Percentiles rank a stretch among this genome's conserved stretches.
Conservation (phyloP, 1,140 invertebrate species). For the Chlorops oryzae region DNA sequence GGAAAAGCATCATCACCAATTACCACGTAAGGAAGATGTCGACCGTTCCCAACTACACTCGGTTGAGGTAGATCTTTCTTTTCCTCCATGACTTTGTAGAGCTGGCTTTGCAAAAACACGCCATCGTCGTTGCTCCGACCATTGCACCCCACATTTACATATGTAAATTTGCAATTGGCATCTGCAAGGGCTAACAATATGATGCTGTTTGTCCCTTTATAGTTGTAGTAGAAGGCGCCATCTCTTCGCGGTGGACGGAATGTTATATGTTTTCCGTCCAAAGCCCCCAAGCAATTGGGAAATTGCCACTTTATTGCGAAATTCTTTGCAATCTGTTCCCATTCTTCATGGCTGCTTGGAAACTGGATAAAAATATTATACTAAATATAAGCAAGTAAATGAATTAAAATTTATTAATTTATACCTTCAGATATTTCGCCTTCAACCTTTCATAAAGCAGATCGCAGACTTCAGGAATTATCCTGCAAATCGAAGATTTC, state of each 20-base stretch:
- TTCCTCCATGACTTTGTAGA: slow-evolving; percentile 45
- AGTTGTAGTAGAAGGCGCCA: slow-evolving; percentile 49
- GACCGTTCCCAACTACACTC: slow-evolving; percentile 51
- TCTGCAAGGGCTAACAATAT: slow-evolving; percentile 49
- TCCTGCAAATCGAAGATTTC: no score
- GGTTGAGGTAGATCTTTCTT: not conserved
- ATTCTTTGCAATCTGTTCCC: slow-evolving; percentile 2
- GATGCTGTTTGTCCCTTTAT: slow-evolving; percentile 47
- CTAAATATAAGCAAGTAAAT: no score
- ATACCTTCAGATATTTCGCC: no score
- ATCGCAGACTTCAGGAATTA: no score
- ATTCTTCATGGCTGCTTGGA: not conserved
- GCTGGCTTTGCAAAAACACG: slow-evolving; percentile 28
- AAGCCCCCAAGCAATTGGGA: slow-evolving; percentile 18
- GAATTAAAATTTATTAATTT: no score
- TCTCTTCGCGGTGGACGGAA: slow-evolving; percentile 22
- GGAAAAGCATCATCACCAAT: slow-evolving; percentile 52
- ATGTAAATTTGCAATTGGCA: slow-evolving; percentile 46
- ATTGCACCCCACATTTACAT: slow-evolving; percentile 45
- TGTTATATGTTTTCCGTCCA: slow-evolving; percentile 37
- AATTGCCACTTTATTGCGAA: slow-evolving; percentile 3
- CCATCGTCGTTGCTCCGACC: slow-evolving; percentile 46
- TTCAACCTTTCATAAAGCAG: no score
- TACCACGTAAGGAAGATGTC: slow-evolving; percentile 50
- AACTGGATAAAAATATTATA: no score